Percentiles rank a stretch among this genome's conserved stretches.
These are phyloP conservation scores for Chlamydotis undulata DNA, from an alignment of 2,113 vertebrate genomes.

Conservation along the genomic window DNA sequence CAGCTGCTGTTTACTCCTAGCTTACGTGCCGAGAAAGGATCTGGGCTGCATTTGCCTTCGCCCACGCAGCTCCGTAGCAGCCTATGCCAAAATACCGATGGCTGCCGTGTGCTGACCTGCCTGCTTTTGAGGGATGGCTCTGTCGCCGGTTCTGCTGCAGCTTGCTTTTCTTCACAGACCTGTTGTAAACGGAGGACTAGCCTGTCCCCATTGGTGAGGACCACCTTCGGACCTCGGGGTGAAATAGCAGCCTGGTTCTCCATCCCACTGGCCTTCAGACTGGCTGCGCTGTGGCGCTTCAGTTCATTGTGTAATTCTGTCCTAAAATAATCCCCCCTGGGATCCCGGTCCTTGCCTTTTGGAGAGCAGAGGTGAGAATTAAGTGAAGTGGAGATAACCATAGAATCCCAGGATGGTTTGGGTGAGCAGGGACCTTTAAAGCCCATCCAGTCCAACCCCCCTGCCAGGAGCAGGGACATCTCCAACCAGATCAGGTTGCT, in stretches of 20 bases:
- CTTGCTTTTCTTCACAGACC: not conserved
- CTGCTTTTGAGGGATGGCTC: not conserved
- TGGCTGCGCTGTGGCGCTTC: not conserved
- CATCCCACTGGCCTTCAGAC: not conserved
- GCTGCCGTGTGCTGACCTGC: not conserved
- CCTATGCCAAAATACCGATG: not conserved
- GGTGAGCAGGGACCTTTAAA: no score
- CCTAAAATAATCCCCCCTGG: no score
- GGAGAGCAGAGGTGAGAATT: not conserved
- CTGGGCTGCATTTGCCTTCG: not conserved
- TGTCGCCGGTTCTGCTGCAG: accelerated
- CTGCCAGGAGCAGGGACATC: no score
- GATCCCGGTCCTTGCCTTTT: not conserved
- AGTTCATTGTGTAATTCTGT: not conserved
- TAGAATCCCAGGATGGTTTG: no score
- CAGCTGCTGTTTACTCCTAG: not conserved
- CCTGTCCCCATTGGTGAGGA: not conserved
- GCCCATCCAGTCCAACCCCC: no score
- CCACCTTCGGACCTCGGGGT: not conserved
- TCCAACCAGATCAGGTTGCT: no score
- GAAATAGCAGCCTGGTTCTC: not conserved
- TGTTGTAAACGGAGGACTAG: not conserved
- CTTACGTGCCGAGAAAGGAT: not conserved
- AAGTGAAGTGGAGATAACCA: not conserved
- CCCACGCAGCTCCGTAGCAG: not conserved